phyloP scores from a whole-genome alignment of 2,888 invertebrate genomes.

The Meghimatium bilineatum region DNA sequence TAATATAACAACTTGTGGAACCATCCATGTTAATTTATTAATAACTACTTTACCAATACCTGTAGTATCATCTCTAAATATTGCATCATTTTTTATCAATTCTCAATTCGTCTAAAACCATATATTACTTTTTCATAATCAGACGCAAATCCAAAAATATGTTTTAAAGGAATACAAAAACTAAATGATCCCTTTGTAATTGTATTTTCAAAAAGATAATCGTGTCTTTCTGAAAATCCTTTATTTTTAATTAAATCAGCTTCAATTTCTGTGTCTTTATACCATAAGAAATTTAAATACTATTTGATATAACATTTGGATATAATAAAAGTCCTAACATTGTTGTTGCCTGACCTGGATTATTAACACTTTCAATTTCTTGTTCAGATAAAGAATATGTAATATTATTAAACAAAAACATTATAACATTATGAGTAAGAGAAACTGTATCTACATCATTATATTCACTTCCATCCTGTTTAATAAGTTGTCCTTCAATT shows the following conservation, averaged over 20 bases:
- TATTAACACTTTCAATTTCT: slow-evolving; percentile 21
- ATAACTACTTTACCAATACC: background rate
- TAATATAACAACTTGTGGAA: background rate
- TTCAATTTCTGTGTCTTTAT: slow-evolving; percentile 1
- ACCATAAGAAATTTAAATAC: slow-evolving; percentile 3
- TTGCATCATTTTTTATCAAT: slow-evolving; percentile 19
- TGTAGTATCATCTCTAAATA: slow-evolving; percentile 1
- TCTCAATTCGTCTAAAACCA: slow-evolving; percentile 6
- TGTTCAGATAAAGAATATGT: slow-evolving; percentile 19
- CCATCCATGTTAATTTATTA: background rate
- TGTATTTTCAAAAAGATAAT: background rate
- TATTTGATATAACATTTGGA: slow-evolving; percentile 4
- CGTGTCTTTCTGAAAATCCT: slow-evolving; percentile 3
- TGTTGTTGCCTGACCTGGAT: slow-evolving; percentile 4
- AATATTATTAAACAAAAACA: slow-evolving; percentile 16
- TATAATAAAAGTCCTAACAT: slow-evolving; percentile 21
- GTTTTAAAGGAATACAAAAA: slow-evolving; percentile 34
- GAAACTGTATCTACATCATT: slow-evolving; percentile 6
- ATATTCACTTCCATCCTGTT: background rate
- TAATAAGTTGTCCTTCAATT: slow-evolving; percentile 13
- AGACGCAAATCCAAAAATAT: slow-evolving; percentile 26
- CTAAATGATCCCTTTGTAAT: slow-evolving; percentile 22
- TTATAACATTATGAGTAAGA: slow-evolving; percentile 19
- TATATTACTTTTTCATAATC: slow-evolving; percentile 27
- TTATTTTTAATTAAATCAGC: background rate